phyloP scores from a whole-genome alignment of 2,888 invertebrate species.

The Galeruca laticollis region DNA sequence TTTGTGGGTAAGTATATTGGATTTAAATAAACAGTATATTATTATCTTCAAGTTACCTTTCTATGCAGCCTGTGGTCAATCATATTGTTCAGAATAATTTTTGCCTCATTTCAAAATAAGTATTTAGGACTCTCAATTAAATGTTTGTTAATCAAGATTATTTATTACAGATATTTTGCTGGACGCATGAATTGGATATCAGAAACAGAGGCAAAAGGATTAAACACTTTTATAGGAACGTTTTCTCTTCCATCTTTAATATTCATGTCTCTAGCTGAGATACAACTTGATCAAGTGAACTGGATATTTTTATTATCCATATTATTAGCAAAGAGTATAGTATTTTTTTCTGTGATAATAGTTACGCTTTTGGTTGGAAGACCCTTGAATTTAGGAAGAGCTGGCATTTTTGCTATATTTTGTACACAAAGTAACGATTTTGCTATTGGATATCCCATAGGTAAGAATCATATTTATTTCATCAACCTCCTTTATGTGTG shows the following conservation, averaged over 20 bases:
- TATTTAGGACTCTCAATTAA: no score
- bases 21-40: conserved; percentile 8
- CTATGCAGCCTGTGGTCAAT: neutral
- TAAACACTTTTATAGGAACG: conserved; percentile 92
- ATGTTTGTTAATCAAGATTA: neutral
- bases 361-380: conserved; percentile 84
- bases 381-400: conserved; percentile 84
- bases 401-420: conserved; percentile 94
- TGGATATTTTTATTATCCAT: conserved; percentile 93
- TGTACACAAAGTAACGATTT: conserved; percentile 98
- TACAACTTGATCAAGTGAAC: conserved; percentile 87
- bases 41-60: neutral
- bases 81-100: no score
- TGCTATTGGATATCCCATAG: conserved; percentile 94
- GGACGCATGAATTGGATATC: conserved; percentile 87
- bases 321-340: conserved; percentile 84
- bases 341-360: conserved; percentile 84
- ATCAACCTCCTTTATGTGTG: neutral
- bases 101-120: neutral
- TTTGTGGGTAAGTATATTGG: conserved; percentile 81
- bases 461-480: conserved; percentile 69
- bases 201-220: conserved; percentile 87
- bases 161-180: conserved; percentile 79
- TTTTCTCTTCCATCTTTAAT: conserved; percentile 94
- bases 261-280: conserved; percentile 87